These are phyloP conservation scores for Epicampocera succincta DNA, from an alignment of 2,888 invertebrate genomes.

Conservation along the genomic window DNA sequence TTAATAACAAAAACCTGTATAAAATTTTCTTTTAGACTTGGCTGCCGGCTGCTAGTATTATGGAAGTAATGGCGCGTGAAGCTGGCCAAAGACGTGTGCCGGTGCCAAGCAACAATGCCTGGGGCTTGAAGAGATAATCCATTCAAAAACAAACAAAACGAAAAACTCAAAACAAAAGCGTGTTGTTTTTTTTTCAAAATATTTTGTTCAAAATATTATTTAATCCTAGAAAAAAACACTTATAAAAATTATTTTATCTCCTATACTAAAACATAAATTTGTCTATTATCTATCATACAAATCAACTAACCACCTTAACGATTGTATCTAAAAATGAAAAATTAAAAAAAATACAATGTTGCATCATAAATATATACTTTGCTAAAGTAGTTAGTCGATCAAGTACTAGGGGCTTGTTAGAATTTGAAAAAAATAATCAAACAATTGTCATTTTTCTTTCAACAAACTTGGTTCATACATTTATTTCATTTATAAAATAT, in stretches of 20 bases:
- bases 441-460: constrained; percentile 1
- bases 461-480: neutral
- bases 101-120: constrained; percentile 85
- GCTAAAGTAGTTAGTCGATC: constrained; percentile 51
- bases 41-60: constrained; percentile 92
- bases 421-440: constrained; percentile 9
- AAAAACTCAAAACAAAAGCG: constrained; percentile 7
- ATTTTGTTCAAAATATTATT: constrained; percentile 21
- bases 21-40: constrained; percentile 85
- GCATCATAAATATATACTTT: constrained; percentile 33
- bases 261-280: constrained; percentile 3
- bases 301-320: constrained; percentile 2
- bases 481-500: neutral
- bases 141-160: neutral
- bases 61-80: constrained; percentile 91
- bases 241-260: neutral
- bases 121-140: constrained; percentile 79
- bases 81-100: constrained; percentile 90
- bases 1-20: no score
- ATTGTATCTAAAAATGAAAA: neutral
- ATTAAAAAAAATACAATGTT: neutral
- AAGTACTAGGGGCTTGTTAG: constrained; percentile 42
- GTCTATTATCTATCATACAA: constrained; percentile 1
- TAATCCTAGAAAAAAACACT: constrained; percentile 14
- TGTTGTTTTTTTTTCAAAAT: constrained; percentile 10